These are phyloP conservation scores for Clarias magur DNA, from an alignment of 2,113 vertebrate species.

Conservation along the genomic window DNA sequence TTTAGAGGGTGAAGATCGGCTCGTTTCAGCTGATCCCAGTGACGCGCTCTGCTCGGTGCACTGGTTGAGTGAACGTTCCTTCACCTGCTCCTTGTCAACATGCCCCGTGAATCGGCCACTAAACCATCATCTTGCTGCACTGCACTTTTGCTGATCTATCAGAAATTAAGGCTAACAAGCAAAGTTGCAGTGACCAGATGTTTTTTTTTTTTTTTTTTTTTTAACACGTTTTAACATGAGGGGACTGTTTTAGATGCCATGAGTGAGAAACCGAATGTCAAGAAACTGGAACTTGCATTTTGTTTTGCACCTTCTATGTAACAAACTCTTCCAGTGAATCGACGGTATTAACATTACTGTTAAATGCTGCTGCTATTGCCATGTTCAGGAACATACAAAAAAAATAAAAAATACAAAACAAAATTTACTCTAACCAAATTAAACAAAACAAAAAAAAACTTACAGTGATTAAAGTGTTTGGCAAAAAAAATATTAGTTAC, in stretches of 20 bases:
- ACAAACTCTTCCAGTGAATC: constrained; percentile 87
- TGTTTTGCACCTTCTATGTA: constrained; percentile 91
- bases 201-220: constrained; percentile 35
- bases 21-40: constrained; percentile 37
- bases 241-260: constrained; percentile 55
- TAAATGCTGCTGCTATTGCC: constrained; percentile 94
- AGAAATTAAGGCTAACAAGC: constrained; percentile 90
- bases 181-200: constrained; percentile 86
- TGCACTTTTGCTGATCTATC: constrained; percentile 76
- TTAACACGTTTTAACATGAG: constrained; percentile 74
- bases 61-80: not conserved
- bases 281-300: constrained; percentile 94
- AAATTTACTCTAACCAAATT: constrained; percentile 78
- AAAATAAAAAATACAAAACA: constrained; percentile 44
- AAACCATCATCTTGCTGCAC: constrained; percentile 70
- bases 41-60: constrained; percentile 6
- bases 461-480: constrained; percentile 80
- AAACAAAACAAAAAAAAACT: constrained; percentile 72
- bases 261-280: constrained; percentile 63
- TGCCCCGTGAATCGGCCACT: constrained; percentile 36
- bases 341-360: constrained; percentile 96
- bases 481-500: constrained; percentile 91
- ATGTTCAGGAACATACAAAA: constrained; percentile 84
- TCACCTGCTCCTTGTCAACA: constrained; percentile 39
- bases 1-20: constrained; percentile 86